Conservation (phyloP, 2,797 vertebrate genomes). For the Gymnothorax reevesii region DNA sequence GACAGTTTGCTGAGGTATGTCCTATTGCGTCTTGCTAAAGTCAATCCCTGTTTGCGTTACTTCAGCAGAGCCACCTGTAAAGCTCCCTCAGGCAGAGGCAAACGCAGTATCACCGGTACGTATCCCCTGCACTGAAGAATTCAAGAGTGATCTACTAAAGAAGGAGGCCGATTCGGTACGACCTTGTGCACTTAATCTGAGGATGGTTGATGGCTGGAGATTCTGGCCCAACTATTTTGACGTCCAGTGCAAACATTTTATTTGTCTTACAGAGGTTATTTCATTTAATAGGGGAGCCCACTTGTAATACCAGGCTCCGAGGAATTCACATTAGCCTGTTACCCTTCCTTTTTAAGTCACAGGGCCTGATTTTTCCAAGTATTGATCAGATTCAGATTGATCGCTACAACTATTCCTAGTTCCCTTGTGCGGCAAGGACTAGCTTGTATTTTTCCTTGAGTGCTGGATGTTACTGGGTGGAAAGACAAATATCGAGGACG, state of each 20-base stretch:
- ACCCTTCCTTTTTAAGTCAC: no score
- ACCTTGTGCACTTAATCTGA: not conserved
- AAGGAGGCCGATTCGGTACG: not conserved
- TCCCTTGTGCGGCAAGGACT: no score
- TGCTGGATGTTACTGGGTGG: no score
- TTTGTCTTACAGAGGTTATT: not conserved
- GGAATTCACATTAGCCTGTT: no score
- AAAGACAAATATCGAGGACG: no score
- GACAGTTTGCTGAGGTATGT: not conserved
- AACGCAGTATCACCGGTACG: not conserved
- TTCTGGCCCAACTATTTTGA: not conserved
- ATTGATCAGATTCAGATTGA: no score
- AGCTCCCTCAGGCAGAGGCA: conserved; percentile 11
- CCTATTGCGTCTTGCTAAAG: not conserved
- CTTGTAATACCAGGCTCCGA: not conserved
- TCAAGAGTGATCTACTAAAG: conserved; percentile 39
- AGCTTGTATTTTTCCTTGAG: no score
- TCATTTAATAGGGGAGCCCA: not conserved
- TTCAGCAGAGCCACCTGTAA: not conserved
- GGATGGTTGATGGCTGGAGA: not conserved
- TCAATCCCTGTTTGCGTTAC: not conserved
- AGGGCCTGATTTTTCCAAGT: no score
- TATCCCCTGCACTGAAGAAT: not conserved
- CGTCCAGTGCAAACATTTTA: not conserved
- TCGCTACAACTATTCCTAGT: no score